Evolutionary conservation across 2,888 invertebrate species (phyloP).

Genomic region (Hirtodrosophila trivittata): DNA sequence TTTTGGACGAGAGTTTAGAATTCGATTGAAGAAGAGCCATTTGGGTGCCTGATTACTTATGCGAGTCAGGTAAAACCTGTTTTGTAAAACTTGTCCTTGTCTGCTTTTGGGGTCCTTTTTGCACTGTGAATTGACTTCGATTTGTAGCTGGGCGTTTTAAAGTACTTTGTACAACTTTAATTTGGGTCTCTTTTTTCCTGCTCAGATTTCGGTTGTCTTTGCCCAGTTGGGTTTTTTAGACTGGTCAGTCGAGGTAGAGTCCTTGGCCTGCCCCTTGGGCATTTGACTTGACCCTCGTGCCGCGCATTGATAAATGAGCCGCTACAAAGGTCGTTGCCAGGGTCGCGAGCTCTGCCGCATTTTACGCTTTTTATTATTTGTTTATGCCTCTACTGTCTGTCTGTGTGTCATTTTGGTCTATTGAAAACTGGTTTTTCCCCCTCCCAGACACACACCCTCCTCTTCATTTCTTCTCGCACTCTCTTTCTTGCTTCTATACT

Average conservation of each 20-base stretch:
- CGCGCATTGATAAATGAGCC: constrained; percentile 71
- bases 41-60: constrained; percentile 69
- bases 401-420: constrained; percentile 57
- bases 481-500: constrained; percentile 1
- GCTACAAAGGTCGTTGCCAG: constrained; percentile 76
- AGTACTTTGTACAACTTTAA: constrained; percentile 63
- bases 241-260: constrained; percentile 30
- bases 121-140: constrained; percentile 50
- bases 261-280: constrained; percentile 24
- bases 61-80: constrained; percentile 75
- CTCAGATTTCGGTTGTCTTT: constrained; percentile 25
- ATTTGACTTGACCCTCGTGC: constrained; percentile 50
- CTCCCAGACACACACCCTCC: background rate
- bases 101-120: constrained; percentile 16
- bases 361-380: constrained; percentile 70
- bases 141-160: constrained; percentile 63
- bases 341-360: constrained; percentile 61
- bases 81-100: constrained; percentile 66
- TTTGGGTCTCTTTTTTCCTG: constrained; percentile 42
- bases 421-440: constrained; percentile 53
- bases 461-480: background rate
- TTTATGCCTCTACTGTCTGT: constrained; percentile 65
- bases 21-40: constrained; percentile 57
- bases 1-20: constrained; percentile 75
- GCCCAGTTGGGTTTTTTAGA: constrained; percentile 49